Base-by-base conservation (phyloP, 2,113 vertebrate genomes). In the Ondatra zibethicus region DNA sequence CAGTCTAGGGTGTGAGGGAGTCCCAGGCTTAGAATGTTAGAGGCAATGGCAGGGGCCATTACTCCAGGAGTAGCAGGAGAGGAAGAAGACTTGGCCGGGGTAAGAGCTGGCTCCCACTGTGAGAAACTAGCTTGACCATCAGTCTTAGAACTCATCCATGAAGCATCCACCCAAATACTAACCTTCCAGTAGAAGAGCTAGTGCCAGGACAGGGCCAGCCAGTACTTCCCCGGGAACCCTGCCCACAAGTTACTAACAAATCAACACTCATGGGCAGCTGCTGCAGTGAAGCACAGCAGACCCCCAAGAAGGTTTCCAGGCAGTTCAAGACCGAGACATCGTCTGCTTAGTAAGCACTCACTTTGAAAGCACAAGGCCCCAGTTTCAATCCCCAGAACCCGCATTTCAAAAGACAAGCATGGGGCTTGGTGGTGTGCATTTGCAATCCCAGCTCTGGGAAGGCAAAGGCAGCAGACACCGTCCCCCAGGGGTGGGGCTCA, bases 151-250 rank as follows among this genome's bases (percentile, higher is more conserved):
- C 23, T 31, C 55, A 50, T 27, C 36, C 63, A 65, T 85, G n/a
- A 7, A 5, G n/a, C 72, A 88, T 80, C 65, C 91, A 65, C 65
- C 77, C 92, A 88, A 81, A 92, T 75, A 70, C 42, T 70, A 95
- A 75, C 50, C 68, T 76, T 84, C 58, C 63, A 36, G 7, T n/a
- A 70, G 81, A 78, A 91, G 63, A 86, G 5, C 66, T 47, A 47
- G 14, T 9, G 4, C 58, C 9, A 50, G 21, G 33, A 73, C 73
- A 89, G 78, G 70, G 94, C 65, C 78, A 86, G 73, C 39, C 86
- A 45, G 75, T 87, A 19, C 52, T 58, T 45, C 78, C 42, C 78
- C 63, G 72, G 88, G 33, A 86, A 70, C 76, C 9, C 36, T 68
- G 66, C 86, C 81, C 36, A 27, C 58, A 73, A 52, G 73, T 91